These are phyloP conservation scores for Vireo griseus DNA, from an alignment of 2,797 vertebrate species.

Conservation along the genomic window DNA sequence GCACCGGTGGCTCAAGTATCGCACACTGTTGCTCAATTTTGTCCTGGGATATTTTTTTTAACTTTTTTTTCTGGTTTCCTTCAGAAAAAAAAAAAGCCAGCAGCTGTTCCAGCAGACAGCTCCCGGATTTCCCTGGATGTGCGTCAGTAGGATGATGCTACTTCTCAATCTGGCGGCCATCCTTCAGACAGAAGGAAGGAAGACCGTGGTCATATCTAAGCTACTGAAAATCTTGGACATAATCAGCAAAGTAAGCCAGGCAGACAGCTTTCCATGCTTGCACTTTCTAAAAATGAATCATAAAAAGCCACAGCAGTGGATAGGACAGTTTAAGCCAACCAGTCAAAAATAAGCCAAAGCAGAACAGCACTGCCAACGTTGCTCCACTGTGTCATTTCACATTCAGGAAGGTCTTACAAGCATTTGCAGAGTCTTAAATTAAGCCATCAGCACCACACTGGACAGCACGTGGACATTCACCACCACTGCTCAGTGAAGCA, in stretches of 20 bases:
- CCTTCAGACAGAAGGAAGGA: slow-evolving; percentile 51
- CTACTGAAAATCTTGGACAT: slow-evolving; percentile 47
- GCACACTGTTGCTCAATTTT: slow-evolving; percentile 1
- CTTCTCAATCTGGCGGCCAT: slow-evolving; percentile 49
- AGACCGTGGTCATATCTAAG: slow-evolving; percentile 40
- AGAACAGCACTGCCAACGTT: slow-evolving; percentile 1
- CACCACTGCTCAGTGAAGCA: background rate
- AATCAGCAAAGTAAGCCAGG: slow-evolving; percentile 1
- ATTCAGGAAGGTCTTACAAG: slow-evolving; percentile 6
- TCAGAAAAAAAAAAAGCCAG: background rate
- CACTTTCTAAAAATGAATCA: slow-evolving; percentile 59
- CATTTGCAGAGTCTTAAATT: slow-evolving; percentile 1
- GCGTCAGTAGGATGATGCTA: slow-evolving; percentile 31
- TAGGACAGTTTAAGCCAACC: background rate
- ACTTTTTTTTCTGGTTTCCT: background rate
- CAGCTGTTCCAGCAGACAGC: slow-evolving; percentile 61
- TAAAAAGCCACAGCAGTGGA: background rate
- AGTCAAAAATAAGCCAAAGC: slow-evolving; percentile 1
- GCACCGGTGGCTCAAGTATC: background rate
- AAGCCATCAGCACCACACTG: background rate
- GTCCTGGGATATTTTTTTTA: background rate
- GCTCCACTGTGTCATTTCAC: slow-evolving; percentile 8
- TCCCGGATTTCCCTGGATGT: slow-evolving; percentile 60
- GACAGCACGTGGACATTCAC: background rate
- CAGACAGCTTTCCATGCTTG: slow-evolving; percentile 25